Base-by-base conservation (phyloP, 2,888 invertebrate species). In the Meghimatium bilineatum region DNA sequence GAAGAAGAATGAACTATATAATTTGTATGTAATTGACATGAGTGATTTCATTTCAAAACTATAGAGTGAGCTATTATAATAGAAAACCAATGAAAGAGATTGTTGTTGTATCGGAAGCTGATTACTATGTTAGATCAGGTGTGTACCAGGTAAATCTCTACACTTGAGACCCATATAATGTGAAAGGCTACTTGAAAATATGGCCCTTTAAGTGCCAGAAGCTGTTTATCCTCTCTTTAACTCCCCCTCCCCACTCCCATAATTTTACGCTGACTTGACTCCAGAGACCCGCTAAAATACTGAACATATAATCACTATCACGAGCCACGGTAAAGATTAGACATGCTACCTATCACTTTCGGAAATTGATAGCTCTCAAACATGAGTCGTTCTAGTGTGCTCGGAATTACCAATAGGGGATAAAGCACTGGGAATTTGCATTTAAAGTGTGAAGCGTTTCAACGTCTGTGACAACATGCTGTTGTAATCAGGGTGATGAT, bases 311-410 rank as follows among this genome's bases (percentile, higher is more conserved):
- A 72, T 12, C 44, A 72, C 72, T 72, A 44, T 72, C 72, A 72
- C 72, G 72, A 44, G 72, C 49, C 34, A 44, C 44, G 29, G 72
- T 72, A 38, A 44, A 44, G 72, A 72, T 72, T 72, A 72, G 44
- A 44, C n/a, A 10, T 26, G 72, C 14, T 44, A 44, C 44, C 49
- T 44, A 72, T 44, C 72, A 72, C 44, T 44, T 44, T 44, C 6
- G 12, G 72, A 72, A 72, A 72, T 49, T 72, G 72, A 72, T 72
- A 72, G 26, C 26, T 38, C 8, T 29, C n/a, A 44, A 14, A 29
- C 72, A 72, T 72, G 72, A 29, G 44, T n/a, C 72, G 72, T 29
- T 8, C 23, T 72, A 3, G n/a, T 14, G 44, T 72, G 72, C n/a
- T n/a, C 1, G 72, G 72, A 72, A 72, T 72, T 72, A 72, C 2